Evolutionary conservation across 2,113 vertebrate genomes (phyloP).

Genomic region (Lophius piscatorius): DNA sequence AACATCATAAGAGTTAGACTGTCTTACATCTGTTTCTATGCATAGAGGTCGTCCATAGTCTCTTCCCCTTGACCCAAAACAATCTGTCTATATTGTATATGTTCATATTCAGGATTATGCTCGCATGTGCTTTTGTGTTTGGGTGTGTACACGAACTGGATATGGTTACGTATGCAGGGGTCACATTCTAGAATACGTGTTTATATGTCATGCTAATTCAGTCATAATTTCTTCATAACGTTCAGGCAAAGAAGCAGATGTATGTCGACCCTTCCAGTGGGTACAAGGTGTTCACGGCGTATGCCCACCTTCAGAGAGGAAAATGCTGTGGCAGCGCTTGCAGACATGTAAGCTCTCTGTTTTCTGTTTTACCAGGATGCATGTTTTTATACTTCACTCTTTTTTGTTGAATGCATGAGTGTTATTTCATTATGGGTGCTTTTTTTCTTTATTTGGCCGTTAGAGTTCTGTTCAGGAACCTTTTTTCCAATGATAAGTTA

Average conservation of each 20-base stretch:
- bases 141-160: constrained; percentile 23
- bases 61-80: constrained; percentile 50
- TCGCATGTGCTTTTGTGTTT: constrained; percentile 22
- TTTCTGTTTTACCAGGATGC: constrained; percentile 7
- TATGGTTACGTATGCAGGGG: constrained; percentile 42
- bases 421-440: too few species aligned
- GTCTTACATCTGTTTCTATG: constrained; percentile 63
- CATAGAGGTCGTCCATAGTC: constrained; percentile 34
- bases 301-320: constrained; percentile 82
- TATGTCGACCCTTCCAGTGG: constrained; percentile 83
- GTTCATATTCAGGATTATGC: constrained; percentile 7
- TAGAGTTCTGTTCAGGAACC: background rate
- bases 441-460: background rate
- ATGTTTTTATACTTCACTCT: constrained; percentile 12
- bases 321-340: constrained; percentile 82
- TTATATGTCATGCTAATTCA: constrained; percentile 61
- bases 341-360: constrained; percentile 83
- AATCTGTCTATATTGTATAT: constrained; percentile 60
- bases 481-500: background rate
- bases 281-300: constrained; percentile 79
- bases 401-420: background rate
- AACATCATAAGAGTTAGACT: constrained; percentile 47
- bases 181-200: constrained; percentile 31
- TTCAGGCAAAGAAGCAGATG: constrained; percentile 81
- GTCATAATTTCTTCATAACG: constrained; percentile 64